Base-by-base conservation (phyloP, 1,140 invertebrate genomes). In the Theocolax elegans region DNA sequence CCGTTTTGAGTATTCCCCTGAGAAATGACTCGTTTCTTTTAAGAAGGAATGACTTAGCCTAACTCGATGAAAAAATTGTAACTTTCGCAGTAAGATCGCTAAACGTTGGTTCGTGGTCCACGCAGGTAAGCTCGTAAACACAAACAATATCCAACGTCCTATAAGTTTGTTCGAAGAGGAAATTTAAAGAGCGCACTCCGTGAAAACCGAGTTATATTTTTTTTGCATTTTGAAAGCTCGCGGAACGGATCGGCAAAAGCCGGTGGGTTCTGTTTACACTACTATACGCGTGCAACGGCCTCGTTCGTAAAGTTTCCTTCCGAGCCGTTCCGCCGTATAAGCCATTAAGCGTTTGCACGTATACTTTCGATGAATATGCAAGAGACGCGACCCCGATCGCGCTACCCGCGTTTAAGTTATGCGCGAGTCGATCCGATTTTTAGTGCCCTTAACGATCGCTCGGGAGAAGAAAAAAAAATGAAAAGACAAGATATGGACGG, bases 341-440 rank as follows among this genome's bases (percentile, higher is more conserved):
- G 27, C 29, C 19, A 54, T 54, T 35, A 35, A 54, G 51, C 27
- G 27, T 42, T 40, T 40, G 38, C 56, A 19, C 56, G 56, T 42
- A 17, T 40, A 42, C 19, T 35, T 29, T 59, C 42, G 53, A 64
- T 71, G 31, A 71, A 71, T 71, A 64, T 71, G 56, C 51, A 71
- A 29, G 23, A 58, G 51, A 53, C 21, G 29, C 44, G 48, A 54
- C 15, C 63, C 19, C 49, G 49, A 65, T 54, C 38, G 23, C n/a
- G 23, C 29, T 4, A 15, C 25, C 15, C 1, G 35, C 13, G 1
- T 29, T 23, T 35, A 67, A 58, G 53, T 67, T 67, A 56, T 67
- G 53, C 64, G 17, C 64, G 51, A 56, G 29, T 19, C 63, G 25
- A 42, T 38, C 25, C 8, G 40, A 58, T 58, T 42, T 67, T 67